phyloP scores from a whole-genome alignment of 2,888 invertebrate genomes.

The Dione juno region DNA sequence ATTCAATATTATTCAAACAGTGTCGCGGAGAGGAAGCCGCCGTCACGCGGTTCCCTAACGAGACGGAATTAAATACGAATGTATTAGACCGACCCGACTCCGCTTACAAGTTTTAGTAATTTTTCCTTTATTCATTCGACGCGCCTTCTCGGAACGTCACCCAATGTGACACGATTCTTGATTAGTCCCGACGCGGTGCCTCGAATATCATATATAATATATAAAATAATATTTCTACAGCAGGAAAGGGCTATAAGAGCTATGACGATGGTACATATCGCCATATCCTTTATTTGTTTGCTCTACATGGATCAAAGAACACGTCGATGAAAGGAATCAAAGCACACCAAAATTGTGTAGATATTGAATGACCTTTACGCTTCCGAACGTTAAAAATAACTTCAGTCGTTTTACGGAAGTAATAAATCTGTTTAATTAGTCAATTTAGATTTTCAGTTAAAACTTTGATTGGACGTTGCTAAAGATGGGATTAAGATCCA shows the following conservation, averaged over 20 bases:
- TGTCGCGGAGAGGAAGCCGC: conserved; percentile 71
- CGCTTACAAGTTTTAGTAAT: conserved; percentile 70
- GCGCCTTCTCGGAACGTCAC: conserved; percentile 66
- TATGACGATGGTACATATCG: conserved; percentile 47
- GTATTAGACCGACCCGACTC: conserved; percentile 62
- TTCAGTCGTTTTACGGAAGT: conserved; percentile 68
- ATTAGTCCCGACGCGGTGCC: conserved; percentile 65
- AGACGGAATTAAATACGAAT: conserved; percentile 78
- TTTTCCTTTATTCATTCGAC: conserved; percentile 68
- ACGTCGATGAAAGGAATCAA: conserved; percentile 55
- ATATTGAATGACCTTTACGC: conserved; percentile 62
- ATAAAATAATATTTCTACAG: conserved; percentile 42
- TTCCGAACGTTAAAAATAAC: conserved; percentile 64
- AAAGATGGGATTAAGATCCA: conserved; percentile 60
- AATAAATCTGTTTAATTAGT: conserved; percentile 79
- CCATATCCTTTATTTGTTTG: conserved; percentile 57
- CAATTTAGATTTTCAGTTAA: conserved; percentile 70
- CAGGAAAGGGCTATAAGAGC: conserved; percentile 45
- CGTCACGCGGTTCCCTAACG: conserved; percentile 71
- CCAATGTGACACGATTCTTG: conserved; percentile 66
- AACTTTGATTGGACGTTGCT: conserved; percentile 71
- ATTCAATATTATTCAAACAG: conserved; percentile 62
- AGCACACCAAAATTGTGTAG: conserved; percentile 59
- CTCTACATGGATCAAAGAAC: conserved; percentile 63
- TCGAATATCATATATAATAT: conserved; percentile 50